Evolutionary conservation across 1,140 invertebrate genomes (phyloP), one percentile per base, ranked within the genome.

Genomic region (Tetraneura akinire): DNA sequence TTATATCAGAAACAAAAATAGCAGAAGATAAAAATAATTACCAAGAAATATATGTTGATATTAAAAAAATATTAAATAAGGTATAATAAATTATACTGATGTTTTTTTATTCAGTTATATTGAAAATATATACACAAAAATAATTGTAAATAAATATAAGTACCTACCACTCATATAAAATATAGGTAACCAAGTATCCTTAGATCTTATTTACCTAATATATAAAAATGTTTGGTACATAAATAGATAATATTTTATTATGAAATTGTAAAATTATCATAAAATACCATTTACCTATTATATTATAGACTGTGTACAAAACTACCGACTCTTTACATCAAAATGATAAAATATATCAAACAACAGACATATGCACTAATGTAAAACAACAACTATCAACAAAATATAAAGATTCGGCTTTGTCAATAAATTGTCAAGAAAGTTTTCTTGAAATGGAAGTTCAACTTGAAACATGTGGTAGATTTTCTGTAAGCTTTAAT

Each of bases 401-500:
- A 29, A 49, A 71, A 32, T 51, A 47, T 29, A 29, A 47, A 62
- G 16, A 78, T 29, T 62, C 60, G 10, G 42, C n/a, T 3, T 23
- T n/a, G 0, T 62, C 0, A 29, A 62, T 62, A 37, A 62, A 78
- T 21, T 76, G 49, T 6, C 21, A 78, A 78, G 32, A 78, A 78
- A 21, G 47, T 45, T 23, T 21, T 6, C 37, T 62, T 11, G 14
- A 62, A 47, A 42, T 29, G 0, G 21, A 78, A 45, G 26, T 78
- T 26, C 55, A n/a, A 62, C 55, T 55, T 29, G 55, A 62, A 78
- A 29, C 14, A 13, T 78, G 26, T 55, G 51, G 37, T n/a, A 62
- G 57, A 85, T 90, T 80, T 87, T 88, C 21, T 89, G 78, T 70
- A 68, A 14, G 78, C 53, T 21, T 45, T 42, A 90, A 32, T 32